phyloP scores from a whole-genome alignment of 1,140 invertebrate species.

The Dryas iulia region DNA sequence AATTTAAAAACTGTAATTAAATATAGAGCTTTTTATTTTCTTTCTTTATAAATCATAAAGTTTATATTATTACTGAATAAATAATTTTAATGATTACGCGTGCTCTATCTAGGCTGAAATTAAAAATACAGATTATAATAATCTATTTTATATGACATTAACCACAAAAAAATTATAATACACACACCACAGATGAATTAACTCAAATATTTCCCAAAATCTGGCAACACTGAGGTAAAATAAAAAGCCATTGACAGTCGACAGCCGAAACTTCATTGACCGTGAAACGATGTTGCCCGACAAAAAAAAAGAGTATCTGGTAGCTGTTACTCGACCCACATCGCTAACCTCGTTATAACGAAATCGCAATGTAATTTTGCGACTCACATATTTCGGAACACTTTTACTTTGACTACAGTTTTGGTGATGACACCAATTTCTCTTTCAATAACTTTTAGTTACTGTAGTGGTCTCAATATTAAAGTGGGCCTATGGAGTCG shows the following conservation, averaged over 20 bases:
- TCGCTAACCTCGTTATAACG: constrained; percentile 70
- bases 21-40: too few relatives aligned
- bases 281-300: constrained; percentile 58
- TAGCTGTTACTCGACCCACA: constrained; percentile 77
- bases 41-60: too few relatives aligned
- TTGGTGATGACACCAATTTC: constrained; percentile 75
- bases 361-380: constrained; percentile 79
- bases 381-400: constrained; percentile 77
- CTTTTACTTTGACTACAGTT: constrained; percentile 75
- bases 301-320: constrained; percentile 66
- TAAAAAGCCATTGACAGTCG: constrained; percentile 14
- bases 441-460: constrained; percentile 64
- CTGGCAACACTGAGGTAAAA: constrained; percentile 10
- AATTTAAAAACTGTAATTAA: too few relatives aligned
- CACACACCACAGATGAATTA: not conserved
- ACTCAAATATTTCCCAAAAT: not conserved
- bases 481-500: not conserved
- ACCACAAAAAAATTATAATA: not conserved
- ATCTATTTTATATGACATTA: too few relatives aligned
- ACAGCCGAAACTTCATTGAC: constrained; percentile 47
- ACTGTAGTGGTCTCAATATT: constrained; percentile 13
- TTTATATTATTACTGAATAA: not conserved
- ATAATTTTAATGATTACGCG: too few relatives aligned
- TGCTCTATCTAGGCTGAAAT: too few relatives aligned
- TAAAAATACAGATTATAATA: too few relatives aligned